Evolutionary conservation across 2,888 invertebrate genomes (phyloP), one percentile per base, ranked within the genome.

Genomic region (Helicoverpa assulta): DNA sequence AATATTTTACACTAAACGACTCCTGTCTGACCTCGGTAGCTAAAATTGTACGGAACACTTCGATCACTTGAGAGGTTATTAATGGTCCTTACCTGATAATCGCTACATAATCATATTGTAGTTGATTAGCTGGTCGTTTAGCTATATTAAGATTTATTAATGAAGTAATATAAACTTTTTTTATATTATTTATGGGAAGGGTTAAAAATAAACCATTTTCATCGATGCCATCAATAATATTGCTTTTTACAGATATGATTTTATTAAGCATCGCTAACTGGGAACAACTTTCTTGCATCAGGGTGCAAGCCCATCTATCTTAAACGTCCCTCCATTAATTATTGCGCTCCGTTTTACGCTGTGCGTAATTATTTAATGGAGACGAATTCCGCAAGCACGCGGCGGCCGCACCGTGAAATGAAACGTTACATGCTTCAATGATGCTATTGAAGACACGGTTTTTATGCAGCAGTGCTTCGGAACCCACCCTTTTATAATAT

Each of bases 311-410:
- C 67, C 73, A 83, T 83, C 76, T 64, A 83, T 83, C 83, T 80
- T 83, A 73, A 76, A 73, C 70, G 77, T 83, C 83, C 79, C 81
- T 82, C 79, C 78, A 78, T 78, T 82, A 84, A 79, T 85, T 81
- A 81, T 80, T 80, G 78, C 70, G 63, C 76, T 80, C 78, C 76
- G 84, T 81, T 85, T 83, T 82, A 82, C 82, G 84, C 81, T 74
- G 70, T 86, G 81, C 85, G 89, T 90, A 92, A 94, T 94, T 93
- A 93, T 92, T 93, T 89, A 93, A 94, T 93, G 91, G 91, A 92
- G 91, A 89, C 84, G 91, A 94, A 93, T 88, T 91, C 93, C 92
- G 92, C 90, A 88, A 78, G 81, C 88, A 87, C 89, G 89, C 87
- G 88, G 85, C 86, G 84, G 76, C 83, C 85, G 84, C 88, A 85